Evolutionary conservation across 1,140 invertebrate genomes (phyloP), one percentile per base, ranked within the genome.

Genomic region (Cydia amplana): DNA sequence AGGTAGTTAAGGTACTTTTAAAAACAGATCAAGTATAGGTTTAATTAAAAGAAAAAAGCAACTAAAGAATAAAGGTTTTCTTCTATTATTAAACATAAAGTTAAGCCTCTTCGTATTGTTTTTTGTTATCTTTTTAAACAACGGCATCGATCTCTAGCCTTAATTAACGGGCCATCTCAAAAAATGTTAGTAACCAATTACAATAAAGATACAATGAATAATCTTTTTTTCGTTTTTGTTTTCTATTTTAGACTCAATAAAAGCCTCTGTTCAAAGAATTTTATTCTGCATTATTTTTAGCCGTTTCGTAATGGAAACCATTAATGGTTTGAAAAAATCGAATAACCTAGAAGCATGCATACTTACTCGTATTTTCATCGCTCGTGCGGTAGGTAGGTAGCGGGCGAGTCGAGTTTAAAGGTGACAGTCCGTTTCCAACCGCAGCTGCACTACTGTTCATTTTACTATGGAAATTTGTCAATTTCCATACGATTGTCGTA

Each of bases 291-390:
- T 14, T 18, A 0, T n/a, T 51, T 51, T n/a, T 51, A n/a, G 14
- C 16, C 49, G 14, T 51, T 51, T 18, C n/a, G n/a, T 51, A 51
- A 51, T 0, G 7, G 14, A 51, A 51, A 4, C 49, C 49, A 51
- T 51, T 51, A 51, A 51, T 51, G 49, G 49, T 51, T 46, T 18
- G n/a, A 51, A 51, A 51, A 51, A 51, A 51, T 51, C 49, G 49
- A 51, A 51, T 51, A 51, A 51, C 49, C 16, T 51, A 51, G 49
- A 51, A 51, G 49, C 49, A 14, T 4, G 49, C n/a, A n/a, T n/a
- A n/a, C n/a, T n/a, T n/a, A n/a, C n/a, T n/a, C n/a, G 49, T 51
- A 51, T 51, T 51, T 12, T 51, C 1, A 51, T 7, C 18, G 5
- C 0, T n/a, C 49, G 43, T 18, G n/a, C n/a, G 7, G 49, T 51